Percentiles rank a stretch among this genome's conserved stretches.
Conservation (phyloP, 35 echinoderm and acorn worm genomes). For the Diadema setosum region DNA sequence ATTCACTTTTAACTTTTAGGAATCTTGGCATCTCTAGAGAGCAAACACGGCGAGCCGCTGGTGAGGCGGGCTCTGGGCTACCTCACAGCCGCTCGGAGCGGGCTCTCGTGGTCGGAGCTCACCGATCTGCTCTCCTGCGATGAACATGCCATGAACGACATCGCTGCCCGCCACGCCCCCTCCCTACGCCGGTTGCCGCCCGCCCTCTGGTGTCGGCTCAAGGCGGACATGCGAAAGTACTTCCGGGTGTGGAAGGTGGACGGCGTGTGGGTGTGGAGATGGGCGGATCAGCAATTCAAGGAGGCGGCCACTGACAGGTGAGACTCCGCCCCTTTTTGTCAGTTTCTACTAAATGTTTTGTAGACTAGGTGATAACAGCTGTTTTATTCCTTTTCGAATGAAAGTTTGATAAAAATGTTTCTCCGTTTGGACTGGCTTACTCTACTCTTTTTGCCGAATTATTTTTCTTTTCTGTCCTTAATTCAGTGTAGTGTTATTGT, state of each 20-base stretch:
- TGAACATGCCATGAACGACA: constrained; percentile 66
- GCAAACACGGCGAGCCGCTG: constrained; percentile 49
- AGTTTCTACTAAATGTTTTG: no score
- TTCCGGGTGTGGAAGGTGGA: constrained; percentile 30
- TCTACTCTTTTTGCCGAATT: no score
- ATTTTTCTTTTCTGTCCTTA: no score
- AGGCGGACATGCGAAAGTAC: constrained; percentile 40
- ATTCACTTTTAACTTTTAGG: no score
- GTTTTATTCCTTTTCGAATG: no score
- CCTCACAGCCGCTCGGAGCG: constrained; percentile 62
- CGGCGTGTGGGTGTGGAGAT: constrained; percentile 55
- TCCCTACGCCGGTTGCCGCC: constrained; percentile 63
- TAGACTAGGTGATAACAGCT: no score
- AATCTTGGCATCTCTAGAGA: constrained; percentile 39
- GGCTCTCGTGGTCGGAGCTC: constrained; percentile 67
- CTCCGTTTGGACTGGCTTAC: no score
- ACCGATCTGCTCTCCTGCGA: constrained; percentile 90
- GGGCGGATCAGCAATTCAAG: constrained; percentile 66
- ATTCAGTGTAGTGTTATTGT: no score
- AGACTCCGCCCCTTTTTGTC: no score
- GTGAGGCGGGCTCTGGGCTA: constrained; percentile 77
- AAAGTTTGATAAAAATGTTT: no score
- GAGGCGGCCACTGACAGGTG: constrained; percentile 80
- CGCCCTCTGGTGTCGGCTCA: constrained; percentile 61
- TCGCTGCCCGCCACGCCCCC: constrained; percentile 26